Base-by-base conservation (phyloP, 2,888 invertebrate genomes). In the Drymonia ruficornis region DNA sequence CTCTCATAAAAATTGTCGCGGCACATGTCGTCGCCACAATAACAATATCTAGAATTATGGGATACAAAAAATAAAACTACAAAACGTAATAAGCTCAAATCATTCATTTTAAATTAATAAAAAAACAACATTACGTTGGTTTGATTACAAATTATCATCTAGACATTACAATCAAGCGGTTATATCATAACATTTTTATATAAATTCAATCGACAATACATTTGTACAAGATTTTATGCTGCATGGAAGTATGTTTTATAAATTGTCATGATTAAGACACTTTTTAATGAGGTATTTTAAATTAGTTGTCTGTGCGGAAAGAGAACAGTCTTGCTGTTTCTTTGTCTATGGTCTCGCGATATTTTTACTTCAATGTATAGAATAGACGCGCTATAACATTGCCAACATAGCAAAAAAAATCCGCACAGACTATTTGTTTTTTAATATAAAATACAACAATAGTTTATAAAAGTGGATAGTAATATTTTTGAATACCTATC, bases 101-200 rank as follows among this genome's bases (percentile, higher is more conserved):
- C 45, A 45, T 45, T 45, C 45, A 45, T 28, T 43, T 43, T 44
- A 44, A 16, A 16, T 23, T 1, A 45, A n/a, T 28, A 45, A 45
- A 45, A 45, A 45, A 28, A 9, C n/a, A 45, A 45, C 28, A 28
- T 19, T 19, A 45, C 45, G 28, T 45, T 28, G 12, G 28, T 28
- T 23, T n/a, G 28, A 45, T 45, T 28, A 45, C 28, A 44, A n/a
- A 40, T 43, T 6, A 43, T 43, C 40, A 40, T 19, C 43, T 43
- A 43, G 13, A 19, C 19, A 19, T 19, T 40, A 40, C 43, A 19
- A 16, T 19, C 19, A 19, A 19, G 43, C 43, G 13, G 11, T 19
- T 43, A 43, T 13, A 18, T 19, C 8, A 43, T 19, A 43, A 43
- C 18, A 42, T 11, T 13, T 38, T 7, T 40, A 40, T 16, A 40